phyloP scores from a whole-genome alignment of 2,797 vertebrate genomes.

The Phrynocephalus vlangalii region DNA sequence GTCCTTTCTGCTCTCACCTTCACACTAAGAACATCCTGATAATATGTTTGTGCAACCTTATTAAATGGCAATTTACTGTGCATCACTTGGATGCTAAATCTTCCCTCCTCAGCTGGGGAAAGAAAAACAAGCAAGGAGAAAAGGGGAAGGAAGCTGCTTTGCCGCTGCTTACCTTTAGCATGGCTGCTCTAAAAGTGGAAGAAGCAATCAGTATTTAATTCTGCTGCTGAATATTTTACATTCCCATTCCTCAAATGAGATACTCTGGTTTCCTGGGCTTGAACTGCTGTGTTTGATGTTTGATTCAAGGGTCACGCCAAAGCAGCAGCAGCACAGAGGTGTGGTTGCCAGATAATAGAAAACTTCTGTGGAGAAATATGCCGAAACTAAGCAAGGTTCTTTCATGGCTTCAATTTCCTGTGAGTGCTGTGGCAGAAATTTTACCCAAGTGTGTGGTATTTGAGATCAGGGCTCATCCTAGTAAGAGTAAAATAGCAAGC shows the following conservation, averaged over 20 bases:
- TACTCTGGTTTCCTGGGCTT: not conserved
- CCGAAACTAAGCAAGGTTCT: not conserved
- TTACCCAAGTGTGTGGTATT: not conserved
- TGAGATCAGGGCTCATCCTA: not conserved
- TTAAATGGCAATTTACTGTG: slow-evolving; percentile 19
- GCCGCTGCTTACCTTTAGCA: not conserved
- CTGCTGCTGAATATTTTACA: not conserved
- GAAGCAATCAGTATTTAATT: not conserved
- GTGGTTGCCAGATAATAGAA: not conserved
- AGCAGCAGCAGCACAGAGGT: not conserved
- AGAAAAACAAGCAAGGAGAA: slow-evolving; percentile 12
- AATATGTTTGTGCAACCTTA: slow-evolving; percentile 25
- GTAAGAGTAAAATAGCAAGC: not conserved
- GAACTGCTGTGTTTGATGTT: not conserved
- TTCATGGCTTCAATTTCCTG: not conserved
- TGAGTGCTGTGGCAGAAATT: not conserved
- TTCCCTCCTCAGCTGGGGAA: not conserved
- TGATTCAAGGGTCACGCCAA: not conserved
- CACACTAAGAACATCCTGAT: slow-evolving; percentile 12
- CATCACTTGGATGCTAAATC: not conserved
- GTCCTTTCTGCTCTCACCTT: slow-evolving; percentile 31
- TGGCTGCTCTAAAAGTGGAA: not conserved
- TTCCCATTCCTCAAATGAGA: not conserved
- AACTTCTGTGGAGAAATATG: not conserved
- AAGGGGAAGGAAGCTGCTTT: not conserved